These are phyloP conservation scores for Drosophila anceps DNA, from an alignment of 2,888 invertebrate genomes.

Conservation along the genomic window DNA sequence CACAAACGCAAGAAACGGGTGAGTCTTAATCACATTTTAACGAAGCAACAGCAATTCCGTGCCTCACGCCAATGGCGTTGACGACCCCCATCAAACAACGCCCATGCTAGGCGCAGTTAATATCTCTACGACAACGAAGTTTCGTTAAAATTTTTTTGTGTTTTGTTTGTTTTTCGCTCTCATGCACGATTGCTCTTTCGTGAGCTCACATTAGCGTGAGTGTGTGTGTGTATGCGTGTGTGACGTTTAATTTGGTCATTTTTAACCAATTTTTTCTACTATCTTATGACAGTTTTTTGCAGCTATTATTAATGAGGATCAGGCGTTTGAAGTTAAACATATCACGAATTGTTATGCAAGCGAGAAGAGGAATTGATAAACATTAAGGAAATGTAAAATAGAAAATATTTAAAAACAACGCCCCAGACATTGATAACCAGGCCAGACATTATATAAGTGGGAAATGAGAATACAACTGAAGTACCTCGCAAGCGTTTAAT, in stretches of 20 bases:
- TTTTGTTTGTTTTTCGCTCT: conserved; percentile 68
- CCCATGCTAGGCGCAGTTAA: conserved; percentile 56
- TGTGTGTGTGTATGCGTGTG: conserved; percentile 14
- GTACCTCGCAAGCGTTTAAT: conserved; percentile 26
- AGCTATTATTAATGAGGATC: conserved; percentile 33
- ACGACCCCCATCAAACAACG: conserved; percentile 53
- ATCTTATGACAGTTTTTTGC: conserved; percentile 44
- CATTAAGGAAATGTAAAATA: conserved; percentile 4
- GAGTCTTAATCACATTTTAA: conserved; percentile 78
- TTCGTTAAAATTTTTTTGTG: conserved; percentile 65
- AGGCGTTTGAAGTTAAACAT: conserved; percentile 2
- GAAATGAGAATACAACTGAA: conserved; percentile 31
- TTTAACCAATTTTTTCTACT: conserved; percentile 29
- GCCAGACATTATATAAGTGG: conserved; percentile 59
- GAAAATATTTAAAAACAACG: conserved; percentile 33
- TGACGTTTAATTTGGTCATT: conserved; percentile 56
- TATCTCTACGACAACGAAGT: conserved; percentile 70
- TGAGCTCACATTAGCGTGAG: conserved; percentile 2
- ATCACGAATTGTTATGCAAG: conserved; percentile 15
- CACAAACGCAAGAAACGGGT: conserved; percentile 67
- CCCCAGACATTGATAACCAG: conserved; percentile 43
- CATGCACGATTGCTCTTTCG: conserved; percentile 14
- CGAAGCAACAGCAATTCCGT: conserved; percentile 57
- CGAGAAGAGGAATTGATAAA: conserved; percentile 36
- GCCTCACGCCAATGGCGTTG: conserved; percentile 41